phyloP scores from a whole-genome alignment of 1,140 invertebrate genomes.

The Nilaparvata lugens region DNA sequence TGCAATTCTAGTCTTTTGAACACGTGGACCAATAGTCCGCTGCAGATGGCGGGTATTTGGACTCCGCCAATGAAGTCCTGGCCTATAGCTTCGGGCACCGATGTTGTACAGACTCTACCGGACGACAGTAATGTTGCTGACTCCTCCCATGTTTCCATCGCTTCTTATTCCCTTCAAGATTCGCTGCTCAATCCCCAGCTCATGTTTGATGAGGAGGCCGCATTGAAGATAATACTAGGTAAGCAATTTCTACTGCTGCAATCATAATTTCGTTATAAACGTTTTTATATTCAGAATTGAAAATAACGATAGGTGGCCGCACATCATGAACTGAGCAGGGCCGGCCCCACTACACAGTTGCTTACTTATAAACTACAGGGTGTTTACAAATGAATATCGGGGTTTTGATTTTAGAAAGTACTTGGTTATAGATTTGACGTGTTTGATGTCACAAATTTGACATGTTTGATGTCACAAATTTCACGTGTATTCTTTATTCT shows the following conservation, averaged over 20 bases:
- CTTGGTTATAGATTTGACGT: no score
- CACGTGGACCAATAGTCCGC: conserved; percentile 74
- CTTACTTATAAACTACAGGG: no score
- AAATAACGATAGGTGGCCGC: no score
- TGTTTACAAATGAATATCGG: no score
- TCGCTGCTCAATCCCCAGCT: conserved; percentile 32
- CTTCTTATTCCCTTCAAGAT: conserved; percentile 30
- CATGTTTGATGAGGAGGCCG: conserved; percentile 35
- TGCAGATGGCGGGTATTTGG: conserved; percentile 77
- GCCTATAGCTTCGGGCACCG: conserved; percentile 42
- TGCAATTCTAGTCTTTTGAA: conserved; percentile 84
- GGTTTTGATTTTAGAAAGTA: no score
- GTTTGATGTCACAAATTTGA: no score
- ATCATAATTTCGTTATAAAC: not conserved
- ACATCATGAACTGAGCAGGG: no score
- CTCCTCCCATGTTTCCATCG: conserved; percentile 3
- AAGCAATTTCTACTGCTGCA: no score
- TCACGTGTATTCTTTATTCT: no score
- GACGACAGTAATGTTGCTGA: conserved; percentile 35
- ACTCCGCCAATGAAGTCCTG: conserved; percentile 61
- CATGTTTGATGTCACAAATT: no score
- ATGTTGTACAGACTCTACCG: conserved; percentile 59
- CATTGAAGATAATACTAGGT: conserved; percentile 27
- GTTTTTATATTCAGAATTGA: no score
- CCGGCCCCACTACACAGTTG: no score